Evolutionary conservation across 37 sponge, comb jelly and placozoan species (phyloP), one percentile per base, ranked within the genome.

Genomic region (Geodia barretti): DNA sequence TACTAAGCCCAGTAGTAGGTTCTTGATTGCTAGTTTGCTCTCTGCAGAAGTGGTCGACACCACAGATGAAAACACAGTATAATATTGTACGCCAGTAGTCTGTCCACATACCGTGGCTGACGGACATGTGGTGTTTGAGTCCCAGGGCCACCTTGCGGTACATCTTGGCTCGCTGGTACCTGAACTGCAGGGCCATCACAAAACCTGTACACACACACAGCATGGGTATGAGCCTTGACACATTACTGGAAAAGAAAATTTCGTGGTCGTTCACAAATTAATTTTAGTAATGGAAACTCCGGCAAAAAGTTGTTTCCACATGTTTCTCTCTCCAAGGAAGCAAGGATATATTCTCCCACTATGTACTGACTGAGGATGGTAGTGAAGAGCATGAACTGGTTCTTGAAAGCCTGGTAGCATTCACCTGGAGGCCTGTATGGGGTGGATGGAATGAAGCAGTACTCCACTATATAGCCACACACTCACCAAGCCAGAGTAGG

Each of bases 361-460:
- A n/a, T n/a, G 5, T 30, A 77, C 87, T 70, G 41, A 91, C 91
- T 86, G 29, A 86, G 66, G 39, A 69, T 39, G 41, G 72, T 77
- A 1, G 79, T 60, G 73, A 86, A 86, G 40, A 82, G 68, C 75
- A 86, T 81, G 65, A 91, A 82, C 75, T 86, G 87, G 36, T 30
- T 84, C 69, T 78, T 86, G 73, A 86, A 91, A 4, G 83, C 65
- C 29, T 42, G 20, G 39, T 91, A 91, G 60, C 91, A 91, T 3
- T 81, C 83, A 17, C 91, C 91, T 72, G 83, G 87, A 19, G 91
- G 91, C 91, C 91, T 91, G 78, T 11, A 70, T 29, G 5, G 47
- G 34, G 59, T 34, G 32, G n/a, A 11, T 3, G 40, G 7, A 19
- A 14, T 41, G 42, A 82, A 28, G 25, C 43, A 34, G 8, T 64